phyloP scores from a whole-genome alignment of 2,797 vertebrate genomes.

The Coreius guichenoti region DNA sequence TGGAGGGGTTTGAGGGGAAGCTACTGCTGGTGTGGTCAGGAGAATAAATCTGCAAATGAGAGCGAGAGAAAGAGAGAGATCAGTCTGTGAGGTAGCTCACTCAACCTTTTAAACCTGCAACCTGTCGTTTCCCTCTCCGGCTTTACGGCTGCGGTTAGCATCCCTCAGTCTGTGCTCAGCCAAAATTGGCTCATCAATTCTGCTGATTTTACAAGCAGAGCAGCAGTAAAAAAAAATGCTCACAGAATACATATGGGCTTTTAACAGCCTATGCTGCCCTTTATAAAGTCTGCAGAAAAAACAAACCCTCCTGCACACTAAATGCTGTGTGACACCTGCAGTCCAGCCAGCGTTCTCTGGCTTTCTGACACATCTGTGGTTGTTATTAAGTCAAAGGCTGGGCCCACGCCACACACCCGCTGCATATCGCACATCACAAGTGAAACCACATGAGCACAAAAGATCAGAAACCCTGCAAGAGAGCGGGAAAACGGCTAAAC shows the following conservation, averaged over 20 bases:
- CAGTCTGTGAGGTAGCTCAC: constrained; percentile 32
- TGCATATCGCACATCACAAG: constrained; percentile 25
- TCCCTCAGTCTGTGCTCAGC: constrained; percentile 54
- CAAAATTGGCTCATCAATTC: constrained; percentile 71
- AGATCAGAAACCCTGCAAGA: constrained; percentile 3
- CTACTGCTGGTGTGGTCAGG: constrained; percentile 99
- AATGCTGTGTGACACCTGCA: constrained; percentile 63
- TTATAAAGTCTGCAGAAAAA: constrained; percentile 51
- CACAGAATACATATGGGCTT: constrained; percentile 64
- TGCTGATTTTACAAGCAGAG: constrained; percentile 65
- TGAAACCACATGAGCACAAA: constrained; percentile 39
- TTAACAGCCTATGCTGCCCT: constrained; percentile 64
- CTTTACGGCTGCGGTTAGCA: constrained; percentile 65
- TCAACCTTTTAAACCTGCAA: constrained; percentile 44
- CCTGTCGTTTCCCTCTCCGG: constrained; percentile 50
- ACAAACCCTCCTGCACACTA: constrained; percentile 48
- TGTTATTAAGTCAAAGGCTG: constrained; percentile 42
- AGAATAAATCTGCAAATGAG: constrained; percentile 91
- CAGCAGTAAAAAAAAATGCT: constrained; percentile 64
- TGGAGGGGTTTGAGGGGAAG: constrained; percentile 98
- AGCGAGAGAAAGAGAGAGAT: constrained; percentile 35
- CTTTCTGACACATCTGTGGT: constrained; percentile 41
- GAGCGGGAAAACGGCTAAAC: neutral
- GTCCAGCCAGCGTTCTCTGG: constrained; percentile 52
- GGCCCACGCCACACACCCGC: constrained; percentile 23